Evolutionary conservation across 2,888 invertebrate species (phyloP), one percentile per base, ranked within the genome.

Genomic region (Julus scandinavius): DNA sequence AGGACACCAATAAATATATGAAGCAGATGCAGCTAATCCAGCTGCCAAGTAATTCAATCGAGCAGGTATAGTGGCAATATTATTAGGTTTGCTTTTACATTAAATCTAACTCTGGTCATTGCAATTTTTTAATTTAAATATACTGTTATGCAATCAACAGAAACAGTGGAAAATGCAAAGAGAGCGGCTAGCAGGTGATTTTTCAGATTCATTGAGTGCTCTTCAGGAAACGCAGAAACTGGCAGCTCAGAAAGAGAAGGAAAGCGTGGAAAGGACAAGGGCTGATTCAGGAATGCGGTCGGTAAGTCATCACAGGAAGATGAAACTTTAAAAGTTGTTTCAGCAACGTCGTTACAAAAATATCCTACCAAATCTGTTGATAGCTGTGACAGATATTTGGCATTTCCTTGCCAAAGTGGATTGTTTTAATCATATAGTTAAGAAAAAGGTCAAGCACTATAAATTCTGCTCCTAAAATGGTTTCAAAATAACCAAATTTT

Each of bases 131-230:
- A 80, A 40, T 38, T 84, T 11, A 13, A 72, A 17, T 87, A 41
- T n/a, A n/a, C 17, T 41, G 4, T 50, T n/a, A 49, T 17, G 3
- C 41, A 2, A 6, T 72, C 20, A 83, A 49, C 94, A 96, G 93
- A 94, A 96, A 90, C 96, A 97, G 91, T 94, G 96, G 91, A 97
- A 97, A 92, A 95, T 98, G 93, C 96, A 97, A 91, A 94, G 95
- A 90, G 98, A 98, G 91, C 94, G 98, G 63, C 94, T 99, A 89
- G 96, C 97, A 89, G 97, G 98, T 92, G 98, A 99, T 92, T 98
- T 98, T 92, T 96, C 97, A 90, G 94, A 95, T 90, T 96, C 97
- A 0, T 93, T 99, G 89, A 98, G 97, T 92, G 95, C 96, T 90
- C 98, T 98, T 92, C 94, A 98, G 95, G 94, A 94, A 2, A 91